Base-by-base conservation (phyloP, 2,113 vertebrate species). In the Ceuthmochares aereus region DNA sequence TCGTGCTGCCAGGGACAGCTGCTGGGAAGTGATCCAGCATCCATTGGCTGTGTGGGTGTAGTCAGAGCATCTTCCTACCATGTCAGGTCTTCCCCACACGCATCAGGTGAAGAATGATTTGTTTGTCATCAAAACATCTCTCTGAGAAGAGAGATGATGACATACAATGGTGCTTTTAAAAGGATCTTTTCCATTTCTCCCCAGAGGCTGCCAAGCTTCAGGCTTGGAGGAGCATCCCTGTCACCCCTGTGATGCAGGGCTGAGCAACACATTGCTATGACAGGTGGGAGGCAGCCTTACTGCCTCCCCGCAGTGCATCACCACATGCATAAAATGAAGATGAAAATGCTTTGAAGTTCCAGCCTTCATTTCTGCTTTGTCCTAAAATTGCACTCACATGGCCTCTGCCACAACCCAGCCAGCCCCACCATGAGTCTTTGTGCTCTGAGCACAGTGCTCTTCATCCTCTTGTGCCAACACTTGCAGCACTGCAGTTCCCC, bases 201-300 rank as follows among this genome's bases (percentile, higher is more conserved):
- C 54, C 66, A 12, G 36, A 23, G 2, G 30, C 27, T 63, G 69
- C 25, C 0, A 0, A 84, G 47, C 66, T 34, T 18, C 56, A 17
- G 43, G n/a, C 52, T 59, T 19, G 8, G 51, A 58, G 64, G 37
- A 80, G 42, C 81, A 64, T 63, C 67, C 40, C 72, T 3, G n/a
- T 56, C 4, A 19, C 9, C 89, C 64, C 58, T 56, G 74, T 15
- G 70, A 89, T 92, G 91, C 93, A 79, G 42, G 86, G 81, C 68
- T 72, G 75, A 96, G 91, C 78, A 97, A 89, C 95, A 94, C 43
- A 83, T 98, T 98, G 94, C 96, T 87, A 97, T 97, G 96, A 96
- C 42, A 97, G 95, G 94, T 20, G 16, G 40, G n/a, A 51, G 81
- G 62, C 59, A 21, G 7, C 55, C 74, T 6, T 25, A 34, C 49